Percentiles rank a stretch among this genome's conserved stretches.
Conservation (phyloP, 1,140 invertebrate species). For the Micrasema minimum region DNA sequence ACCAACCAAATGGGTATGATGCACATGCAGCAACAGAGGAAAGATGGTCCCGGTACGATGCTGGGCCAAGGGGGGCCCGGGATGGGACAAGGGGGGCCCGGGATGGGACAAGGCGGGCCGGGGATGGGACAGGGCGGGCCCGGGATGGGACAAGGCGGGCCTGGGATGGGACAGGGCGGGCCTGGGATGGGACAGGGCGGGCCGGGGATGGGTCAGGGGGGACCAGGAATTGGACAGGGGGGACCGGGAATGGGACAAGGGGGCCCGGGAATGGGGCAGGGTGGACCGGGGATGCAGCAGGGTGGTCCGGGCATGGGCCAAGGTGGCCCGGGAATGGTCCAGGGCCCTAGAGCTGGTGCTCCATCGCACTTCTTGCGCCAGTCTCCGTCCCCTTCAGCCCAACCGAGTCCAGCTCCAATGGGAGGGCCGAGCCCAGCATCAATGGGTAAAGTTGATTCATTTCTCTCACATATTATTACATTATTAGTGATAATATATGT, state of each 20-base stretch:
- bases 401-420: constrained; percentile 74
- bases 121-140: too few relatives aligned
- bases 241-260: constrained; percentile 27
- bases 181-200: too few relatives aligned
- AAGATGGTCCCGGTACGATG: background rate
- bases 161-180: too few relatives aligned
- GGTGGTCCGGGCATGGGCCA: constrained; percentile 59
- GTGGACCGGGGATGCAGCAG: background rate
- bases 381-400: constrained; percentile 77
- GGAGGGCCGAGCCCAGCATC: constrained; percentile 67
- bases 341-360: constrained; percentile 63
- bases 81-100: too few relatives aligned
- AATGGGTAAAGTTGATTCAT: constrained; percentile 57
- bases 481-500: too few relatives aligned
- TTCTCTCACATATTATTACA: too few relatives aligned
- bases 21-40: constrained; percentile 51
- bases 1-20: constrained; percentile 67
- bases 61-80: constrained; percentile 35
- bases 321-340: constrained; percentile 51
- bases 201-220: background rate
- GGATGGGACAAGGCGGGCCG: too few relatives aligned
- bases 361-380: constrained; percentile 76
- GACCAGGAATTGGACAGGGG: constrained; percentile 57
- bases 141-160: too few relatives aligned
- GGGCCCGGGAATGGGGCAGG: constrained; percentile 59